These are phyloP conservation scores for Limnephilus marmoratus DNA, from an alignment of 2,888 invertebrate genomes.

Conservation along the genomic window DNA sequence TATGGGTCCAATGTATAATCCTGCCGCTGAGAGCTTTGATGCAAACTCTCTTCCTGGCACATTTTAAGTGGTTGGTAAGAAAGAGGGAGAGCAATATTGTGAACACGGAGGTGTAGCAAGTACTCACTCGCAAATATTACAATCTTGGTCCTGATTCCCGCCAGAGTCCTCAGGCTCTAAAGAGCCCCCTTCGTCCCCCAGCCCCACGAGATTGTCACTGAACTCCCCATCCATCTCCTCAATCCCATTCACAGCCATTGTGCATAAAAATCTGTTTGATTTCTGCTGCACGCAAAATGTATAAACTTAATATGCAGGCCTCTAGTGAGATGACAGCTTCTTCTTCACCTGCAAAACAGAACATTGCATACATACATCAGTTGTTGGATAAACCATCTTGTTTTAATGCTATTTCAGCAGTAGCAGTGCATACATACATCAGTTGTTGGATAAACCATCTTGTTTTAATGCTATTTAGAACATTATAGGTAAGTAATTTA, in stretches of 20 bases:
- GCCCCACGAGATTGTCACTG: constrained; percentile 75
- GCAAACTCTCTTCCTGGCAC: background rate
- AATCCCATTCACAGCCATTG: constrained; percentile 71
- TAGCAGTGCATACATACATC: background rate
- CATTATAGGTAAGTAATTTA: background rate
- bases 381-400: background rate
- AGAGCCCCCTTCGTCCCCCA: constrained; percentile 75
- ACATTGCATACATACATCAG: background rate
- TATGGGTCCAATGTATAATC: background rate
- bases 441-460: background rate
- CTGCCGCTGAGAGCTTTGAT: background rate
- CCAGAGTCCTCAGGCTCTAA: constrained; percentile 74
- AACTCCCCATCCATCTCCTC: constrained; percentile 79
- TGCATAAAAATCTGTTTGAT: constrained; percentile 59
- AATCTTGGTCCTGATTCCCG: constrained; percentile 79
- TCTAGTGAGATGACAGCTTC: constrained; percentile 59
- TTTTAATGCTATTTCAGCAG: too few relatives aligned
- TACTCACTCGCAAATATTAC: constrained; percentile 82
- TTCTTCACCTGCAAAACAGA: constrained; percentile 57
- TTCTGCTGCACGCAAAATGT: constrained; percentile 54
- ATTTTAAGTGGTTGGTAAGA: background rate
- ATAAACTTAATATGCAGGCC: constrained; percentile 57
- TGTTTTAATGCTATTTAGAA: background rate
- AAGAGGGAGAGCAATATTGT: background rate
- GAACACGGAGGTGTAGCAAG: background rate